phyloP scores from a whole-genome alignment of 2,113 vertebrate species.

The Cercocebus atys region DNA sequence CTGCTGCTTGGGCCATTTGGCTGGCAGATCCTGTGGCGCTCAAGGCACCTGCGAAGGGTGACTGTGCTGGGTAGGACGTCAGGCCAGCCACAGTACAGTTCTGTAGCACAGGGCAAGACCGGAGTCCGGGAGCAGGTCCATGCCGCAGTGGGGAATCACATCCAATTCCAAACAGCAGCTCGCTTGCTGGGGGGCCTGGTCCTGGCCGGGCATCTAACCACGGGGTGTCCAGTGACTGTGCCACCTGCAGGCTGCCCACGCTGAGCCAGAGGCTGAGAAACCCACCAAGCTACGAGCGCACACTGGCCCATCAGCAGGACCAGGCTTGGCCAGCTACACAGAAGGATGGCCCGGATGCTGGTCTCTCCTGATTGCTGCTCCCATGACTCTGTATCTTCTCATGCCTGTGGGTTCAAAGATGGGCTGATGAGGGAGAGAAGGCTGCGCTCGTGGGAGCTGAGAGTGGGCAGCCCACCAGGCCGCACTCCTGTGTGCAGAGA shows the following conservation, averaged over 20 bases:
- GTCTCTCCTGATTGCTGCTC: not conserved
- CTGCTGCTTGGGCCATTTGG: too few relatives aligned
- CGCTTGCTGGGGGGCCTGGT: not conserved
- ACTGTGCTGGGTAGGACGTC: not conserved
- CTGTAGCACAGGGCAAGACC: not conserved
- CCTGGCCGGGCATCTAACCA: not conserved
- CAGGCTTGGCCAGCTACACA: not conserved
- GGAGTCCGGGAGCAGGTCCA: not conserved
- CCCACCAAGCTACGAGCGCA: too few relatives aligned
- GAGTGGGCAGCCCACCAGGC: too few relatives aligned
- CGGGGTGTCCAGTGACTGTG: not conserved
- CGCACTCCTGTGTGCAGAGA: not conserved
- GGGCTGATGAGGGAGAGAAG: too few relatives aligned
- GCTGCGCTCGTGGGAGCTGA: not conserved
- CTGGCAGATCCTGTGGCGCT: not conserved
- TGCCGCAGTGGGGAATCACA: too few relatives aligned
- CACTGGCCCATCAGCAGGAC: not conserved
- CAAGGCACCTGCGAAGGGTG: not conserved
- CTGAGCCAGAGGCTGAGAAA: not conserved
- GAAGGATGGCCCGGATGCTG: too few relatives aligned
- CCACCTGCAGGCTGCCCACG: too few relatives aligned
- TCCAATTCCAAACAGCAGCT: not conserved
- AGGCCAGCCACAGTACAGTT: too few relatives aligned
- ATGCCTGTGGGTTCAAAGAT: not conserved
- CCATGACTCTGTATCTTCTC: not conserved